These are phyloP conservation scores for Eupristina koningsbergeri DNA, from an alignment of 1,140 invertebrate species.

Conservation along the genomic window DNA sequence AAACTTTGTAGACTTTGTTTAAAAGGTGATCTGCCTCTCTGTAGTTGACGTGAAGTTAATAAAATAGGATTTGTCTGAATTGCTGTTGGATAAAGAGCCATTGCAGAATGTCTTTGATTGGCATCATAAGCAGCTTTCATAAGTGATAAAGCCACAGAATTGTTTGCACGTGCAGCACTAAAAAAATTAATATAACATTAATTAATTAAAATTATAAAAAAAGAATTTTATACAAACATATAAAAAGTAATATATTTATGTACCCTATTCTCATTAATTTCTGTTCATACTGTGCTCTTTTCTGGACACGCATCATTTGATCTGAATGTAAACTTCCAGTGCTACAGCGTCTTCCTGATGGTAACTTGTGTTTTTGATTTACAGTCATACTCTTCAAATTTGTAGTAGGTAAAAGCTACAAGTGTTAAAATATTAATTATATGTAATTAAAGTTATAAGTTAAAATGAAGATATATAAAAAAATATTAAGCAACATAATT, in stretches of 20 bases:
- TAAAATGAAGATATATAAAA: too few species aligned
- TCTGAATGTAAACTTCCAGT: slow-evolving; percentile 67
- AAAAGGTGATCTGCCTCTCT: slow-evolving; percentile 65
- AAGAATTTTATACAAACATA: not conserved
- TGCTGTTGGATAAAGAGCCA: slow-evolving; percentile 34
- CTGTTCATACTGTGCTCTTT: slow-evolving; percentile 67
- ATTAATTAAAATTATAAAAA: too few species aligned
- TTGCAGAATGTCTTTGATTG: slow-evolving; percentile 27
- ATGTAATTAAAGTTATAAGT: not conserved
- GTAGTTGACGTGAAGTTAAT: slow-evolving; percentile 53
- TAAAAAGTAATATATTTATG: slow-evolving; percentile 32
- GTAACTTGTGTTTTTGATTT: slow-evolving; percentile 56
- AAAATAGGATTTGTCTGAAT: slow-evolving; percentile 22
- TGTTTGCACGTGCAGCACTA: slow-evolving; percentile 55
- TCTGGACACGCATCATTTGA: slow-evolving; percentile 67
- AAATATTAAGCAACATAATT: too few species aligned
- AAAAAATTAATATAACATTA: slow-evolving; percentile 42
- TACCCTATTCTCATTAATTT: slow-evolving; percentile 71
- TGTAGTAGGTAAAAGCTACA: slow-evolving; percentile 27
- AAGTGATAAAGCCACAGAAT: not conserved
- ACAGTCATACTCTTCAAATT: slow-evolving; percentile 39
- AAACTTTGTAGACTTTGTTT: slow-evolving; percentile 54
- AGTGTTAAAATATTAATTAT: not conserved
- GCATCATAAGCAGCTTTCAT: slow-evolving; percentile 31
- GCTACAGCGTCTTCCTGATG: slow-evolving; percentile 57